phyloP scores from a whole-genome alignment of 53 echinoderm and acorn worm genomes.

The Holothuria leucospilota region DNA sequence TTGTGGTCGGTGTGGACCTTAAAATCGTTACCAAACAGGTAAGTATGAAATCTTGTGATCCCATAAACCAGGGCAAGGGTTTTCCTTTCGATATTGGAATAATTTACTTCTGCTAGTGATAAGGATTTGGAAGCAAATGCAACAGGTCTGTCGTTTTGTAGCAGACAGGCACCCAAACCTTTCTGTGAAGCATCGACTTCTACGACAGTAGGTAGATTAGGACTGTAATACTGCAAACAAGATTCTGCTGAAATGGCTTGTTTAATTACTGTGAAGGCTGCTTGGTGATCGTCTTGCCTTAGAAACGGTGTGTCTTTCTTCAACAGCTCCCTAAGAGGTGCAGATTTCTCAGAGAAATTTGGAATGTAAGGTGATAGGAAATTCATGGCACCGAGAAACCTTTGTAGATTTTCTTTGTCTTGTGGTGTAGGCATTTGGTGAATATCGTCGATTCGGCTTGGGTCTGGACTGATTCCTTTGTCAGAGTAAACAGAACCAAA shows the following conservation, averaged over 20 bases:
- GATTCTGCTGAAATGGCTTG: slow-evolving; percentile 15
- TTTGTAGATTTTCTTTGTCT: slow-evolving; percentile 61
- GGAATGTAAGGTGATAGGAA: slow-evolving; percentile 44
- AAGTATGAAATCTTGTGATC: slow-evolving; percentile 67
- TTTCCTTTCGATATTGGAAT: slow-evolving; percentile 78
- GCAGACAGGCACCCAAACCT: no score
- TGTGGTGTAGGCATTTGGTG: slow-evolving; percentile 54
- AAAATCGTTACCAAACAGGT: slow-evolving; percentile 67
- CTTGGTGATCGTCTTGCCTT: slow-evolving; percentile 57
- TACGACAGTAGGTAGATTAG: no score
- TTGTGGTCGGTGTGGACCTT: slow-evolving; percentile 68
- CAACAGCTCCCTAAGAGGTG: slow-evolving; percentile 24
- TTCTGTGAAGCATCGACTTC: no score
- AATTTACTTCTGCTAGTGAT: slow-evolving; percentile 61
- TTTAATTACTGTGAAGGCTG: no score
- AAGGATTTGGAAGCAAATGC: slow-evolving; percentile 72
- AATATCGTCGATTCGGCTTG: slow-evolving; percentile 48
- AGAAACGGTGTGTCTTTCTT: slow-evolving; percentile 52
- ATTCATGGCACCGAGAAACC: slow-evolving; percentile 48
- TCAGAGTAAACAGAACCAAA: no score
- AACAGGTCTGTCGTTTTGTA: slow-evolving; percentile 58
- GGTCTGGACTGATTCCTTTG: slow-evolving; percentile 43
- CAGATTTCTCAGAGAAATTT: slow-evolving; percentile 45
- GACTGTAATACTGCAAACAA: slow-evolving; percentile 57
- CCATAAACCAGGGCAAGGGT: slow-evolving; percentile 61